Conservation (phyloP, 1,140 invertebrate genomes). For the Mercenaria mercenaria region DNA sequence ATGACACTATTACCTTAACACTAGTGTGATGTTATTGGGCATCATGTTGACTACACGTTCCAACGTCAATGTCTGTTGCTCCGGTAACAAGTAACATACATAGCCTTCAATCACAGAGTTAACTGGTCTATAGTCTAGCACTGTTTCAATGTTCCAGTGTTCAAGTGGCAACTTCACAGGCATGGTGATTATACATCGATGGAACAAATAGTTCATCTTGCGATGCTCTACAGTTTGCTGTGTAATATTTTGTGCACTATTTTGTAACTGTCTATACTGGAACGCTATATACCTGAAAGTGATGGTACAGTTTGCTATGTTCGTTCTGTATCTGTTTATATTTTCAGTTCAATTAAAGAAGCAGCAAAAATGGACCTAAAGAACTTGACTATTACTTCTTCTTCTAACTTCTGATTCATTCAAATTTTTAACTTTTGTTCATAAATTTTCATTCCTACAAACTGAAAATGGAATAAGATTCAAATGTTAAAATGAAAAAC, state of each 20-base stretch:
- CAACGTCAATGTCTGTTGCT: conserved; percentile 13
- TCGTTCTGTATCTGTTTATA: too few species aligned
- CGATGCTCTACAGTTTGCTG: neutral
- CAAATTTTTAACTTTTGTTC: too few species aligned
- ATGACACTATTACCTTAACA: conserved; percentile 42
- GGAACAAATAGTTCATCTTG: conserved; percentile 35
- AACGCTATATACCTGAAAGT: conserved; percentile 45
- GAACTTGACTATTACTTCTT: too few species aligned
- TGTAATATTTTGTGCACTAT: neutral
- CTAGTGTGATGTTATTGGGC: conserved; percentile 37
- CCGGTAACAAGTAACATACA: conserved; percentile 33
- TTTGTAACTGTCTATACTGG: conserved; percentile 32
- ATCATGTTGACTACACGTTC: conserved; percentile 43
- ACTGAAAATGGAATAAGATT: too few species aligned
- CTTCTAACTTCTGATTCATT: too few species aligned
- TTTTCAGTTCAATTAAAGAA: too few species aligned
- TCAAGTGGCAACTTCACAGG: conserved; percentile 1
- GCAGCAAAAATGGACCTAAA: too few species aligned
- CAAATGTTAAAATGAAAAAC: too few species aligned
- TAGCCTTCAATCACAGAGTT: conserved; percentile 28
- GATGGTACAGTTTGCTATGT: neutral
- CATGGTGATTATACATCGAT: conserved; percentile 45
- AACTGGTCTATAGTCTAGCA: conserved; percentile 38
- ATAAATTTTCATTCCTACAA: too few species aligned
- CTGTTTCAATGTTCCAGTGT: conserved; percentile 2